phyloP scores from a whole-genome alignment of 2,888 invertebrate genomes.

The Ormia ochracea region DNA sequence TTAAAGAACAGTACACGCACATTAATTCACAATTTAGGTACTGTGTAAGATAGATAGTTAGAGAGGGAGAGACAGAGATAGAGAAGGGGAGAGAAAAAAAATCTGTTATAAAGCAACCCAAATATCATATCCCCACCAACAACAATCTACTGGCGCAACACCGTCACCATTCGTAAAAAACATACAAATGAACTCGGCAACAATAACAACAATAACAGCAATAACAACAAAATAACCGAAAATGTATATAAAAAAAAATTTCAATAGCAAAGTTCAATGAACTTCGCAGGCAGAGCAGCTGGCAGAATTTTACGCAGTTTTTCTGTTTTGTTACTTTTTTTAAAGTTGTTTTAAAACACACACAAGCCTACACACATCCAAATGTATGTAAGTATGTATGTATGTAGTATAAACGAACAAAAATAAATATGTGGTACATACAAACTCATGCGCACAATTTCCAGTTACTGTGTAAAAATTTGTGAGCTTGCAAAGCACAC shows the following conservation, averaged over 20 bases:
- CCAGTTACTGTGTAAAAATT: not conserved
- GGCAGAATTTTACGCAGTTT: constrained; percentile 40
- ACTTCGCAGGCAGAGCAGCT: constrained; percentile 64
- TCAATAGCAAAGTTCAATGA: constrained; percentile 75
- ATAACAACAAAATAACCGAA: constrained; percentile 27
- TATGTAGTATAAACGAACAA: not conserved
- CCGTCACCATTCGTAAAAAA: constrained; percentile 4
- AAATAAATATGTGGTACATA: constrained; percentile 40
- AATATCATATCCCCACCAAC: constrained; percentile 25
- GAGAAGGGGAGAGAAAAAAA: constrained; percentile 27
- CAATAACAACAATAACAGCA: not conserved
- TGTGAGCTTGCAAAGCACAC: not conserved
- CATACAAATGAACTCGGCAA: constrained; percentile 17
- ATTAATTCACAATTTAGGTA: not conserved
- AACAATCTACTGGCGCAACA: constrained; percentile 11
- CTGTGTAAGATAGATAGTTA: too few relatives aligned
- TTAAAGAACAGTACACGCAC: constrained; percentile 21
- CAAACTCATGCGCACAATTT: constrained; percentile 58
- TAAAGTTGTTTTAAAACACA: constrained; percentile 19
- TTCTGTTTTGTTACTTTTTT: not conserved
- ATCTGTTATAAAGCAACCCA: constrained; percentile 11
- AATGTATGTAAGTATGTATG: not conserved
- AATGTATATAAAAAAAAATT: constrained; percentile 60
- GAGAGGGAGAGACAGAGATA: too few relatives aligned
- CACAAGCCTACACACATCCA: not conserved